phyloP scores from a whole-genome alignment of 2,888 invertebrate genomes.

The Caenorhabditis sinica region DNA sequence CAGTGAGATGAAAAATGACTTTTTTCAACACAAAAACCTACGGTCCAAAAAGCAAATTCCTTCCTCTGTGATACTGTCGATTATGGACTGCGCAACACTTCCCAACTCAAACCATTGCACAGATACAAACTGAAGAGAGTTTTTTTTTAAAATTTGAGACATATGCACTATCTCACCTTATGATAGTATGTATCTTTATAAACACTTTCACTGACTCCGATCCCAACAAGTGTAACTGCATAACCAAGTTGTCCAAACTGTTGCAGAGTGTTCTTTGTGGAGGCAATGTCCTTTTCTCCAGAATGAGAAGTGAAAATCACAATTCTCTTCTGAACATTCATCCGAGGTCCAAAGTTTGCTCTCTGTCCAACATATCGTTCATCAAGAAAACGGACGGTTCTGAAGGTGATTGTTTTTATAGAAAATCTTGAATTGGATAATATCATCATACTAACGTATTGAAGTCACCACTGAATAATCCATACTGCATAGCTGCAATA shows the following conservation, averaged over 20 bases:
- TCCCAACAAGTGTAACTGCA: slow-evolving; percentile 57
- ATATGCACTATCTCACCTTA: slow-evolving; percentile 21
- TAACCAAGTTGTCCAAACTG: slow-evolving; percentile 46
- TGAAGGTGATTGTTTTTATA: neutral
- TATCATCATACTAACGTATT: too few species aligned
- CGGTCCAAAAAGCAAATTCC: slow-evolving; percentile 63
- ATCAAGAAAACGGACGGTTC: slow-evolving; percentile 62
- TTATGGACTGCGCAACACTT: slow-evolving; percentile 32
- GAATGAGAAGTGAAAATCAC: slow-evolving; percentile 56
- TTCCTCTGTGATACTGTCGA: slow-evolving; percentile 55
- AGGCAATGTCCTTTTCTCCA: slow-evolving; percentile 42
- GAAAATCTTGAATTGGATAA: too few species aligned
- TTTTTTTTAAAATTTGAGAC: neutral
- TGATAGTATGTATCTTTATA: slow-evolving; percentile 54
- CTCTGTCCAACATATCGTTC: slow-evolving; percentile 49
- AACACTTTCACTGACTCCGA: slow-evolving; percentile 49
- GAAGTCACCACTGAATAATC: slow-evolving; percentile 58
- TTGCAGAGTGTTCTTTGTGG: slow-evolving; percentile 41
- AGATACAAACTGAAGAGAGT: slow-evolving; percentile 36
- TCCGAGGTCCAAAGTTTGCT: slow-evolving; percentile 44
- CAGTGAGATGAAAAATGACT: neutral
- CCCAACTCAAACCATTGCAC: slow-evolving; percentile 46
- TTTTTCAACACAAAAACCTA: slow-evolving; percentile 25
- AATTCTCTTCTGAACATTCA: slow-evolving; percentile 53
- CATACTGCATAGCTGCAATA: slow-evolving; percentile 56